These are phyloP conservation scores for Microhierax caerulescens DNA, from an alignment of 2,797 vertebrate genomes.

Conservation along the genomic window DNA sequence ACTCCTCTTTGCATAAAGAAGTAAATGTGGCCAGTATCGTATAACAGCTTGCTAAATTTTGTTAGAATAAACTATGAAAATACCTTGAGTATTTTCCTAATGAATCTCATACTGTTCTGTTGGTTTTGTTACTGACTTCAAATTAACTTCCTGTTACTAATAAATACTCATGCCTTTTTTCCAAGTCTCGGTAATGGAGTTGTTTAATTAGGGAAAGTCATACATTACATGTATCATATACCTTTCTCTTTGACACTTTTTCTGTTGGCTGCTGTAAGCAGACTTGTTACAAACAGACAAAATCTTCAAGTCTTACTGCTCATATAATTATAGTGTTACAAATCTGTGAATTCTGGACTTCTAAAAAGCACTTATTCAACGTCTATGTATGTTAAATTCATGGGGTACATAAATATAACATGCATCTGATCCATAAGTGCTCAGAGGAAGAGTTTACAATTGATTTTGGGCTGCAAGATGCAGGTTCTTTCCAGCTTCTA, in stretches of 20 bases:
- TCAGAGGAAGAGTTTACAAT: background rate
- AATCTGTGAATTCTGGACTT: background rate
- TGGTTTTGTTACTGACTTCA: background rate
- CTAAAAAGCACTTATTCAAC: background rate
- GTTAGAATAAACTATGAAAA: background rate
- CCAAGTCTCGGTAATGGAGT: background rate
- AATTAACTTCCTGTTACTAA: background rate
- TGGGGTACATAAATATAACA: background rate
- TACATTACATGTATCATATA: background rate
- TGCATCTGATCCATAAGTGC: background rate
- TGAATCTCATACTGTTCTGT: background rate
- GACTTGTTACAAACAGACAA: background rate
- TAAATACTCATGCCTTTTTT: background rate
- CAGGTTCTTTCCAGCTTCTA: background rate
- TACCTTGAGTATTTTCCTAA: background rate
- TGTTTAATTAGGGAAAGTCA: background rate
- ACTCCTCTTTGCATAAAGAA: background rate
- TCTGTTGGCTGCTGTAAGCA: background rate
- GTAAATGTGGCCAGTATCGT: rapidly evolving
- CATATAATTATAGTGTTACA: background rate
- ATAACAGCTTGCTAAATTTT: background rate
- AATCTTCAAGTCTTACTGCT: background rate
- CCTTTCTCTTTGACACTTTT: background rate
- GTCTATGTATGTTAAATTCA: background rate
- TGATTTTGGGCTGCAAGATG: background rate